Conservation (phyloP, 2,888 invertebrate species). For the Drosophila siamana region DNA sequence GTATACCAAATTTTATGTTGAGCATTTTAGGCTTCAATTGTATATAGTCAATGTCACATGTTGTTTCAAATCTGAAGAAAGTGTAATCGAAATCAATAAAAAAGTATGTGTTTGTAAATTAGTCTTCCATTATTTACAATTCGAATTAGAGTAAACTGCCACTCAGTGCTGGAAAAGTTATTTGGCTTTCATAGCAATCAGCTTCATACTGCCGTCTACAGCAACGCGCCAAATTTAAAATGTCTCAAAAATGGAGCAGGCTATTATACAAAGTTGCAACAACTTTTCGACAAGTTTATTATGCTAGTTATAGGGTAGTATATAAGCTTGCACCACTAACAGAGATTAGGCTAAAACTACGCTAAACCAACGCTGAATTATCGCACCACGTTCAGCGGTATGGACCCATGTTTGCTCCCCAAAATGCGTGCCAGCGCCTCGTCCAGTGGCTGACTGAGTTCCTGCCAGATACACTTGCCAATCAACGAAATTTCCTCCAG, state of each 20-base stretch:
- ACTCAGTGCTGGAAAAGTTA: neutral
- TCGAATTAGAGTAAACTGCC: too few species aligned
- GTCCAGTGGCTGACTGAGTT: constrained; percentile 90
- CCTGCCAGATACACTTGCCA: constrained; percentile 96
- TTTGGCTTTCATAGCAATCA: neutral
- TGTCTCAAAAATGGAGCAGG: neutral
- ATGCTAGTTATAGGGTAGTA: constrained; percentile 20
- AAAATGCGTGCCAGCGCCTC: constrained; percentile 88
- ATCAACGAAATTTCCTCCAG: constrained; percentile 94
- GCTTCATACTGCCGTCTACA: neutral
- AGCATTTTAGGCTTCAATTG: constrained; percentile 37
- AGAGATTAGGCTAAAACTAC: constrained; percentile 31
- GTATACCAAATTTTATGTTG: constrained; percentile 18
- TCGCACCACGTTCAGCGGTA: constrained; percentile 93
- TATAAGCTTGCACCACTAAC: constrained; percentile 57
- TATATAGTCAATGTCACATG: constrained; percentile 33
- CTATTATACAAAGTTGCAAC: neutral
- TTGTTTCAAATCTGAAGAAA: constrained; percentile 5
- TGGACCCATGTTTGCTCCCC: constrained; percentile 90
- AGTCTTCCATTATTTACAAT: neutral
- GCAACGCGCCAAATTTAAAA: neutral
- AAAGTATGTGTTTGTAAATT: constrained; percentile 10
- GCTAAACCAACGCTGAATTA: constrained; percentile 40
- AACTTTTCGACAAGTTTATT: constrained; percentile 33
- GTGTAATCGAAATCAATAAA: constrained; percentile 18